Conservation (phyloP, 30 jellyfish, hydroid and myxozoan genomes). For the Euphysa ruthae region DNA sequence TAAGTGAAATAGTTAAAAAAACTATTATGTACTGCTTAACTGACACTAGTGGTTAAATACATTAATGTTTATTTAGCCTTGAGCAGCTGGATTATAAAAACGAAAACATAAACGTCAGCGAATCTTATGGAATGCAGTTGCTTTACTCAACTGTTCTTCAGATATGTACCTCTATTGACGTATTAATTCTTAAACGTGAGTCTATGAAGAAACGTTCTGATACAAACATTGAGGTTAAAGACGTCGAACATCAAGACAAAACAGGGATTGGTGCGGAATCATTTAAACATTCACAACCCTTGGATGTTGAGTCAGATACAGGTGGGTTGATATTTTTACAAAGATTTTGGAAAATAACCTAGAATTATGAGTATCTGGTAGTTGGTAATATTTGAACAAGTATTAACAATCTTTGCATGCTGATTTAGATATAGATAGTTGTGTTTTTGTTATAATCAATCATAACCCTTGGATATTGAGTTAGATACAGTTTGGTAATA, state of each 20-base stretch:
- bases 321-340: too few species aligned
- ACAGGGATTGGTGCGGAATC: constrained; percentile 86
- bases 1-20: too few species aligned
- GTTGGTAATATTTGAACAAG: too few species aligned
- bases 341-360: too few species aligned
- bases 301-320: constrained; percentile 33
- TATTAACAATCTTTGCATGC: too few species aligned
- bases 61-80: constrained; percentile 44
- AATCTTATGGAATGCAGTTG: constrained; percentile 84
- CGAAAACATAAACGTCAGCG: constrained; percentile 73
- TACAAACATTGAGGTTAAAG: neutral
- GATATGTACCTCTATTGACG: constrained; percentile 76
- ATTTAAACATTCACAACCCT: constrained; percentile 51
- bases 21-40: too few species aligned
- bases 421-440: too few species aligned
- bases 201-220: constrained; percentile 45
- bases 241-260: constrained; percentile 22
- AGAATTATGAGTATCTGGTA: too few species aligned
- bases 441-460: too few species aligned
- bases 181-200: constrained; percentile 60
- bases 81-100: constrained; percentile 88
- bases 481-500: too few species aligned
- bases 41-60: too few species aligned
- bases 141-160: constrained; percentile 69
- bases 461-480: too few species aligned